These are phyloP conservation scores for Nycteola revayana DNA, from an alignment of 2,888 invertebrate species.

Conservation along the genomic window DNA sequence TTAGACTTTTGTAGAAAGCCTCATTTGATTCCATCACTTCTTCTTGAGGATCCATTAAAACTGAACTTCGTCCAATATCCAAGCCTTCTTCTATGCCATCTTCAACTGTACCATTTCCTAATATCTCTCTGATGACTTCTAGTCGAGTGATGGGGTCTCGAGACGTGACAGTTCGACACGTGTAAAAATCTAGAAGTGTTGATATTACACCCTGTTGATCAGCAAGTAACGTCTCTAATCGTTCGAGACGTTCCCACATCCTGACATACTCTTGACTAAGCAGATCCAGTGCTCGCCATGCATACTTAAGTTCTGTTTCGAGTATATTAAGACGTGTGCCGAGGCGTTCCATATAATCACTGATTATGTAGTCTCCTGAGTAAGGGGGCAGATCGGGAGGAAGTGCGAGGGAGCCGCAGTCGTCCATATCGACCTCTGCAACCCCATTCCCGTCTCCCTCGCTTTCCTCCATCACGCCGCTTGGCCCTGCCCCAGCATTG, in stretches of 20 bases:
- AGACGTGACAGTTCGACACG: conserved; percentile 74
- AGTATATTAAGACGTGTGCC: conserved; percentile 93
- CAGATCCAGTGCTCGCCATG: conserved; percentile 95
- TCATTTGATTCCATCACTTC: conserved; percentile 88
- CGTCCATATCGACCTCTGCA: conserved; percentile 80
- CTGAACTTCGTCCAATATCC: conserved; percentile 74
- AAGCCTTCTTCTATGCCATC: conserved; percentile 86
- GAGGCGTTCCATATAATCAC: conserved; percentile 95
- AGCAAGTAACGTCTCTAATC: conserved; percentile 91
- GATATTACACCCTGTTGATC: conserved; percentile 96
- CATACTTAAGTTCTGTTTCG: conserved; percentile 95
- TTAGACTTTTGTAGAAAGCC: conserved; percentile 93
- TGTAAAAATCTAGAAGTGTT: conserved; percentile 91
- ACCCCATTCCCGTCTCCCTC: conserved; percentile 79
- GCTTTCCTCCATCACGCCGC: conserved; percentile 79
- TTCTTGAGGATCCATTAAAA: conserved; percentile 66
- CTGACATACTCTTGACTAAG: conserved; percentile 95
- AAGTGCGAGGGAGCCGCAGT: conserved; percentile 78
- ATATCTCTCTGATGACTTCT: conserved; percentile 85
- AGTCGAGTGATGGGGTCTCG: conserved; percentile 78
- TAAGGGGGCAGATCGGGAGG: conserved; percentile 77
- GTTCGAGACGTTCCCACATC: conserved; percentile 96
- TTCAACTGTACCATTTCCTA: conserved; percentile 85
- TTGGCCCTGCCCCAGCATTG: conserved; percentile 73
- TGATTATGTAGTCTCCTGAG: conserved; percentile 89